Evolutionary conservation across 2,888 invertebrate genomes (phyloP).

Genomic region (Troides helena): DNA sequence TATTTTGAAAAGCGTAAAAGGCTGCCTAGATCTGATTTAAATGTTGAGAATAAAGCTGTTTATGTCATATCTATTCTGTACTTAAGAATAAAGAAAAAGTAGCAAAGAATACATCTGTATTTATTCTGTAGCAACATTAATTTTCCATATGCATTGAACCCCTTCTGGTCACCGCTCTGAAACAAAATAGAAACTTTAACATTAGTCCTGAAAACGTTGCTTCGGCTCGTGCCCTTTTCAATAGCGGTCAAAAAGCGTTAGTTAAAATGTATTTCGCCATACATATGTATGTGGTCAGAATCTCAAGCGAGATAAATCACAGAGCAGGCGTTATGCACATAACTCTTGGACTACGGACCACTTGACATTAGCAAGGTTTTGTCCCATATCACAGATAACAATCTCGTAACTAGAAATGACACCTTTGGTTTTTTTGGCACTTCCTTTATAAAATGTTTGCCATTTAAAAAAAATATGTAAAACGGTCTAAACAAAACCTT

Average conservation of each 20-base stretch:
- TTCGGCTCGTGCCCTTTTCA: slow-evolving; percentile 37
- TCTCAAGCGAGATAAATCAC: slow-evolving; percentile 68
- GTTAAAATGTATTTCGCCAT: slow-evolving; percentile 56
- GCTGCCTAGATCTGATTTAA: not conserved
- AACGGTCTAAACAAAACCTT: too few species aligned
- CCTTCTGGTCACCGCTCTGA: slow-evolving; percentile 29
- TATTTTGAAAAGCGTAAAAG: slow-evolving; percentile 2
- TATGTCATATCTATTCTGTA: too few species aligned
- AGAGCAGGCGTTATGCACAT: slow-evolving; percentile 69
- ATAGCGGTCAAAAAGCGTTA: slow-evolving; percentile 50
- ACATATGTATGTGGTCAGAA: slow-evolving; percentile 60
- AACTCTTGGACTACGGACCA: slow-evolving; percentile 67
- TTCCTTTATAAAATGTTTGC: too few species aligned
- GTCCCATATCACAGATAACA: slow-evolving; percentile 40
- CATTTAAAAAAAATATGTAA: not conserved
- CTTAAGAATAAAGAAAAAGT: not conserved
- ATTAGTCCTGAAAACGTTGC: slow-evolving; percentile 47
- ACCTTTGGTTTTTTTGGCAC: not conserved
- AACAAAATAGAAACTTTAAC: slow-evolving; percentile 45
- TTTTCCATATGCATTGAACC: not conserved
- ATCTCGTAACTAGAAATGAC: slow-evolving; percentile 20
- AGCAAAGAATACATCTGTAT: not conserved
- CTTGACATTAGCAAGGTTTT: slow-evolving; percentile 70
- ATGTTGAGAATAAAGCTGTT: too few species aligned
- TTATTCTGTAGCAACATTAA: not conserved